Evolutionary conservation across 2,797 vertebrate genomes (phyloP), one percentile per base, ranked within the genome.

Genomic region (Platyrinchus mystaceus): DNA sequence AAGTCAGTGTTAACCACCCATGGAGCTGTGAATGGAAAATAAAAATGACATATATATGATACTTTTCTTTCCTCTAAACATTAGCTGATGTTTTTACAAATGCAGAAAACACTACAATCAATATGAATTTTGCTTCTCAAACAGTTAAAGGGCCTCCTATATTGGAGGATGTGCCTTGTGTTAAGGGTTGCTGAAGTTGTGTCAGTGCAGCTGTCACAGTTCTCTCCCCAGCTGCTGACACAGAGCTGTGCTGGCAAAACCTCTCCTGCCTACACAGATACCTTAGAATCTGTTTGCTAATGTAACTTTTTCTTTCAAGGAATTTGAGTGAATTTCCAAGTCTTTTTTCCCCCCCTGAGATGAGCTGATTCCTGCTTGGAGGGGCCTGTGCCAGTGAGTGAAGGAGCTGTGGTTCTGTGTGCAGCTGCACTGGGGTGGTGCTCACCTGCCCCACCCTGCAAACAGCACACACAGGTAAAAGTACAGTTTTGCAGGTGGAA

Each of bases 81-180:
- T 37, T 4, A 63, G 23, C 56, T 67, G 17, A 28, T 52, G 10
- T 59, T 69, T 82, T 41, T 16, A 67, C 56, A 63, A 76, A 62
- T 53, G 20, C 28, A 34, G 13, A 49, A 49, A 71, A 32, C 44
- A 36, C 8, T 37, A 6, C 37, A 52, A 7, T 43, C 14, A 18
- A 3, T 73, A 22, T 17, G 8, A 43, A 17, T 75, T 73, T 58
- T 71, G 11, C 75, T 88, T 71, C 19, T 91, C 32, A 19, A 21
- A 39, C 16, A 19, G 1, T 76, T 67, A 17, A 0, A 0, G 9
- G 34, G 16, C 7, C 11, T 73, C 1, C 16, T 39, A 11, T 12
- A 18, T 46, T 53, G 60, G n/a, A 63, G 46, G 27, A 22, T 79
- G 34, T 83, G 46, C 8, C 37, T 17, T 10, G 18, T 19, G 52